These are phyloP conservation scores for Osmoderma eremita DNA, from an alignment of 2,888 invertebrate species.

Conservation along the genomic window DNA sequence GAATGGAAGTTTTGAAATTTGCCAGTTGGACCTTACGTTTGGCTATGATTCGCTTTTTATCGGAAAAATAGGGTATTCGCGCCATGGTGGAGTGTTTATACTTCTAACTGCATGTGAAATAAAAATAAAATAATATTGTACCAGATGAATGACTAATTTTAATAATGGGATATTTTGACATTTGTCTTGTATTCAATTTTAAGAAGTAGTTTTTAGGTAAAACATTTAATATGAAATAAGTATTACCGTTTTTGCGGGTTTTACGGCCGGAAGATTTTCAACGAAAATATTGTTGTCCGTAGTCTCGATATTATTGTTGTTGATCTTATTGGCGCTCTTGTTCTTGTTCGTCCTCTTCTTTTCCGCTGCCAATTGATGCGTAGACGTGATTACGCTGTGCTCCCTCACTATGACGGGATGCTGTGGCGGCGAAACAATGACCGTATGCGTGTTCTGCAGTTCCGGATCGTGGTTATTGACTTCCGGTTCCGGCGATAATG, in stretches of 20 bases:
- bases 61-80: no score
- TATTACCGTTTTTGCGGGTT: slow-evolving; percentile 54
- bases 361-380: slow-evolving; percentile 54
- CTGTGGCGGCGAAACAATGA: slow-evolving; percentile 32
- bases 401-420: slow-evolving; percentile 46
- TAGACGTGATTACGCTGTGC: slow-evolving; percentile 51
- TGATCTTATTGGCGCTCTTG: slow-evolving; percentile 53
- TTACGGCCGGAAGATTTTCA: slow-evolving; percentile 43
- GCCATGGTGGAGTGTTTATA: no score
- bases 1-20: no score
- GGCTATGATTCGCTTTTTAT: no score
- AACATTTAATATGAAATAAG: neutral
- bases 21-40: no score
- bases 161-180: no score
- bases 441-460: slow-evolving; percentile 29
- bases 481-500: slow-evolving; percentile 65
- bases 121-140: no score
- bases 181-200: no score
- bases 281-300: slow-evolving; percentile 48
- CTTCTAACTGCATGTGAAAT: no score
- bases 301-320: slow-evolving; percentile 52
- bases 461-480: slow-evolving; percentile 46
- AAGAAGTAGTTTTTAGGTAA: no score
- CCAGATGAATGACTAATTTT: no score
- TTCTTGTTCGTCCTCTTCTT: slow-evolving; percentile 56